phyloP scores from a whole-genome alignment of 2,888 invertebrate genomes.

The Andrena bicolor region DNA sequence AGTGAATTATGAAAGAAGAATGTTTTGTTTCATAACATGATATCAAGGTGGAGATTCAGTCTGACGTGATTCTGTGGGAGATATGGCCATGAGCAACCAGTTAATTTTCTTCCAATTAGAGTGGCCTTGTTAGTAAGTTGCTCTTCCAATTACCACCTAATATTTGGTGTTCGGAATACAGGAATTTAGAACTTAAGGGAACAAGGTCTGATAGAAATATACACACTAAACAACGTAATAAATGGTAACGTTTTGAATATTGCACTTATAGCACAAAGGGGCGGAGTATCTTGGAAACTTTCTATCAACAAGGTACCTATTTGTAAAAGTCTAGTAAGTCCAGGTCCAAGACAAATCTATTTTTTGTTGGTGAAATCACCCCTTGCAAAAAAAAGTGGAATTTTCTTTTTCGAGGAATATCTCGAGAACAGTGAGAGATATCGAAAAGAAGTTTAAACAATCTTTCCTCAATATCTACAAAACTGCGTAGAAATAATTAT shows the following conservation, averaged over 20 bases:
- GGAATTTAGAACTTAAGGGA: not conserved
- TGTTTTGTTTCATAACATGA: not conserved
- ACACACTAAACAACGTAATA: not conserved
- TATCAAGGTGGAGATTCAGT: not conserved
- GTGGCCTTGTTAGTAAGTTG: not conserved
- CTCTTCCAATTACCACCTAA: not conserved
- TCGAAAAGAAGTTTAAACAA: too few species aligned
- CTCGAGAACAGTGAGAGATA: too few species aligned
- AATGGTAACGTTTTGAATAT: not conserved
- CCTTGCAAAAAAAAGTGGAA: too few species aligned
- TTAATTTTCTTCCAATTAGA: not conserved
- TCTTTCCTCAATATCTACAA: too few species aligned
- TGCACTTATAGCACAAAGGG: too few species aligned
- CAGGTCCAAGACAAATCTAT: too few species aligned
- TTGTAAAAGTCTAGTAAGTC: too few species aligned
- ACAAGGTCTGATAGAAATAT: not conserved
- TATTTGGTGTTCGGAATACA: not conserved
- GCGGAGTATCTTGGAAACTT: too few species aligned
- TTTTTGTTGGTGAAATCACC: too few species aligned
- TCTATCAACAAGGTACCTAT: too few species aligned
- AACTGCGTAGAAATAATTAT: too few species aligned
- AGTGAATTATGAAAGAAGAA: not conserved
- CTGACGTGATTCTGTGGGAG: not conserved
- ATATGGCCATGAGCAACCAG: not conserved
- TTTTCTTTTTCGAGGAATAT: too few species aligned